These are phyloP conservation scores for Canis aureus DNA, from an alignment of 2,113 vertebrate genomes.

Conservation along the genomic window DNA sequence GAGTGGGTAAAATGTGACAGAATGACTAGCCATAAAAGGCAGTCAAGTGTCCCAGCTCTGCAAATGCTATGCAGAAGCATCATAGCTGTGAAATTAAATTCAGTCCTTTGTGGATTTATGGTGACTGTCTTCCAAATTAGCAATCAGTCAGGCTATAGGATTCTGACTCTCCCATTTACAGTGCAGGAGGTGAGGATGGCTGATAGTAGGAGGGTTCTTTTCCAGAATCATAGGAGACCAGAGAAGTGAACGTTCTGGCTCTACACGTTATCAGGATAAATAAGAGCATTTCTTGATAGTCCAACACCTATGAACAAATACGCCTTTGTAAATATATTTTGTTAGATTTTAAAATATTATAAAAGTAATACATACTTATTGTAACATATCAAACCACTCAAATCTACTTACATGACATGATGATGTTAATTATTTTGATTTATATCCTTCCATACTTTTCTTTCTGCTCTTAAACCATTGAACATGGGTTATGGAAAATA, in stretches of 20 bases:
- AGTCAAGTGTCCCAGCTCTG: neutral
- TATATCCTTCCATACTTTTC: neutral
- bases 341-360: neutral
- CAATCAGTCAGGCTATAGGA: neutral
- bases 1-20: neutral
- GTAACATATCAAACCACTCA: neutral
- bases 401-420: neutral
- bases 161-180: neutral
- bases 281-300: neutral
- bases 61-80: neutral
- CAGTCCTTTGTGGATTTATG: neutral
- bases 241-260: neutral
- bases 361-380: neutral
- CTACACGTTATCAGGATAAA: neutral
- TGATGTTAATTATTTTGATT: neutral
- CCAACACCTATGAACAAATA: neutral
- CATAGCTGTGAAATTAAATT: neutral
- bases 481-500: neutral
- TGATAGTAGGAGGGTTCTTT: neutral
- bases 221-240: neutral
- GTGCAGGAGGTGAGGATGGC: accelerated
- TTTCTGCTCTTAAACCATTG: neutral
- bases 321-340: neutral
- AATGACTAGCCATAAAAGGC: neutral
- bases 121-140: neutral